Evolutionary conservation across 2,888 invertebrate species (phyloP).

Genomic region (Lasius fuliginosus): DNA sequence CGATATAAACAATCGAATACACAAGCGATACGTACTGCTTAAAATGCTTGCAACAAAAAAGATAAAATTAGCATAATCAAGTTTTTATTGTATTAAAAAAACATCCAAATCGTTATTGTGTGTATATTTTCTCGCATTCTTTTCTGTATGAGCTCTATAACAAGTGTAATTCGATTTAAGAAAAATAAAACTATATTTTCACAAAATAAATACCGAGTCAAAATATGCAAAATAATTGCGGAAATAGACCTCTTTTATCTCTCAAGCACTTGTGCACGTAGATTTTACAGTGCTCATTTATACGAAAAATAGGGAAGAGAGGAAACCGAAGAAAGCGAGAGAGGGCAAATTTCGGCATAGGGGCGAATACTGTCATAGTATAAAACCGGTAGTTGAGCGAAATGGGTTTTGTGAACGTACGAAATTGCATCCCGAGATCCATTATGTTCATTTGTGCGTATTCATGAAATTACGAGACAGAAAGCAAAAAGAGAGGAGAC

Average conservation of each 20-base stretch:
- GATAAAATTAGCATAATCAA: neutral
- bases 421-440: conserved; percentile 38
- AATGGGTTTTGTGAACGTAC: conserved; percentile 46
- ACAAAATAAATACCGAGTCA: neutral
- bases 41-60: neutral
- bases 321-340: conserved; percentile 13
- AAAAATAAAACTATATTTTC: neutral
- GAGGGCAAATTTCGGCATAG: conserved; percentile 37
- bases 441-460: conserved; percentile 42
- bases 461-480: conserved; percentile 9
- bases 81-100: neutral
- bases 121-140: neutral
- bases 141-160: neutral
- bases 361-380: conserved; percentile 11
- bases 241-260: conserved; percentile 13
- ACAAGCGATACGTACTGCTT: neutral
- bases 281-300: conserved; percentile 44
- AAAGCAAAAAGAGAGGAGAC: neutral
- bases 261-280: conserved; percentile 6
- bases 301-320: conserved; percentile 37
- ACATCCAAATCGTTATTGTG: neutral
- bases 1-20: neutral
- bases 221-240: conserved; percentile 22
- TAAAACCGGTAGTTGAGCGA: conserved; percentile 39
- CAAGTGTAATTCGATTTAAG: neutral